Base-by-base conservation (phyloP, 2,113 vertebrate species). In the Mormoops blainvillei region DNA sequence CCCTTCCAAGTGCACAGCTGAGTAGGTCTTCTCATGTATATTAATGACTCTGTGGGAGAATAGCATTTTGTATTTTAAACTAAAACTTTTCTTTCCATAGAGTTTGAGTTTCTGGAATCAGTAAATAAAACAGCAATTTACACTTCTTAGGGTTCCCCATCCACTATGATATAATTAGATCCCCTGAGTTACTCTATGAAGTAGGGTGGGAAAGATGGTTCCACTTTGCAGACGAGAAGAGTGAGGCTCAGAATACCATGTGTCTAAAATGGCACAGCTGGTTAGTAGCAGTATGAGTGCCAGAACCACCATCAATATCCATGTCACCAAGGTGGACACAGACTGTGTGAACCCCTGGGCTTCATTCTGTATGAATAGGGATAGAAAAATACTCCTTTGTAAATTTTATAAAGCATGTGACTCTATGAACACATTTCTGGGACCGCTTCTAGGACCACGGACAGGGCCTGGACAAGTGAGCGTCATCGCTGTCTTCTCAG, bases 61-160 rank as follows among this genome's bases (percentile, higher is more conserved):
- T 50, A 38, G 36, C 33, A 43, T 48, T 94, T 68, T 73, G 28
- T 22, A 43, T 73, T 78, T 45, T 43, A 93, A 41, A 56, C 5
- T 70, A 61, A 83, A 83, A 36, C 1, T 87, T 70, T 95, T 88
- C 36, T 95, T 96, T 88, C 33, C 5, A 28, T 26, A 61, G 20
- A 38, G 82, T 65, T 41, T 31, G 67, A 45, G 5, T 52, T 73
- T 84, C 18, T 26, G 22, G 68, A 68, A 67, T 36, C 50, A 19
- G 73, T 71, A 70, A 78, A 58, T 65, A 12, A 96, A 58, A 89
- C 4, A 18, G 22, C 41, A 5, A 16, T 48, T 80, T 92, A 45
- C 0, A 5, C 19, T 19, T 85, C 18, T 80, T 26, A 78, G 82
- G 18, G 4, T 65, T 74, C 9, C 1, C 48, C 19, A 26, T 52